Percentiles rank a stretch among this genome's conserved stretches.
Conservation (phyloP, 2,888 invertebrate genomes). For the Tiliacea citrago region DNA sequence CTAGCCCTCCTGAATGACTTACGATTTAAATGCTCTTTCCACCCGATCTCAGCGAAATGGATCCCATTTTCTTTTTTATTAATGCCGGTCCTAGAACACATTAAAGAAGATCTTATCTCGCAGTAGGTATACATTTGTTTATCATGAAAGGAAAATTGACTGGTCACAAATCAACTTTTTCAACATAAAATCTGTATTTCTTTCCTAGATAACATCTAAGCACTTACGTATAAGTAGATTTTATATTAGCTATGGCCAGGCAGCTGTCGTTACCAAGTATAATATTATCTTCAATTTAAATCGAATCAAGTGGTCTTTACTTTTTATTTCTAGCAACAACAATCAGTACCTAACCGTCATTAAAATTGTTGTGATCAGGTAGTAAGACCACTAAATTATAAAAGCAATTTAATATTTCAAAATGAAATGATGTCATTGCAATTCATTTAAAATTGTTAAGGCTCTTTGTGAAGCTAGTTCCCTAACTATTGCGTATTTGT, state of each 20-base stretch:
- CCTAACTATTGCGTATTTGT: conserved; percentile 56
- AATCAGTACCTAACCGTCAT: conserved; percentile 62
- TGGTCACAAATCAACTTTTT: conserved; percentile 46
- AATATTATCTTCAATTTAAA: conserved; percentile 63
- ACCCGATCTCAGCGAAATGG: conserved; percentile 63
- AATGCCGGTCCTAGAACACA: conserved; percentile 47
- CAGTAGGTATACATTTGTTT: conserved; percentile 35
- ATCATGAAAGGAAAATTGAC: conserved; percentile 37
- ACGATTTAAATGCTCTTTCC: conserved; percentile 74
- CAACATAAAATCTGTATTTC: conserved; percentile 54
- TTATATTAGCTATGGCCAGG: conserved; percentile 50
- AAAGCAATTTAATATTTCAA: conserved; percentile 60
- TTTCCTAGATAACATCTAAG: conserved; percentile 58
- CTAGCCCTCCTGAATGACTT: conserved; percentile 76
- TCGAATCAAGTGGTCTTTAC: conserved; percentile 54
- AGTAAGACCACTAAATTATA: conserved; percentile 60
- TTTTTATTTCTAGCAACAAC: conserved; percentile 66
- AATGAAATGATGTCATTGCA: conserved; percentile 59
- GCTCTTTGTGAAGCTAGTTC: conserved; percentile 53
- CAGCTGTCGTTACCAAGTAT: conserved; percentile 50
- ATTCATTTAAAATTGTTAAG: conserved; percentile 55
- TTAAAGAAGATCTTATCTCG: conserved; percentile 47
- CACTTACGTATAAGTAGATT: conserved; percentile 53
- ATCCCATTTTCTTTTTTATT: conserved; percentile 63
- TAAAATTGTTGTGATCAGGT: conserved; percentile 65